Conservation (phyloP, 2,797 vertebrate species). For the Nyctalus aviator region DNA sequence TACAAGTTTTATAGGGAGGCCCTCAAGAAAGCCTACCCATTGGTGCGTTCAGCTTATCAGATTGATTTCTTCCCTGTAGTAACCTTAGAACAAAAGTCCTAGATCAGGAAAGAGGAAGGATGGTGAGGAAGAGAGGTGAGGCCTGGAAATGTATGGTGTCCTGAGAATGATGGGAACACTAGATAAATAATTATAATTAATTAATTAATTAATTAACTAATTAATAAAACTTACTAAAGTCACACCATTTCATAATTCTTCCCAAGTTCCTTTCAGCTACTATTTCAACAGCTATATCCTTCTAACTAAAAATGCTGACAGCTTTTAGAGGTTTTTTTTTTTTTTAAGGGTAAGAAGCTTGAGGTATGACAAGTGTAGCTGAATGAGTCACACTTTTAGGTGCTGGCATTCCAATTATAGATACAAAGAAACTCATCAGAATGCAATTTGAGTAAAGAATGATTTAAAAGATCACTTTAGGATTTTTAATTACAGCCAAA, state of each 20-base stretch:
- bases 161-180: neutral
- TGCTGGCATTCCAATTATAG: constrained; percentile 24
- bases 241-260: neutral
- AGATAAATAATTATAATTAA: neutral
- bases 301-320: neutral
- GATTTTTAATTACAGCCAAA: constrained; percentile 68
- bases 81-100: neutral
- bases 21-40: neutral
- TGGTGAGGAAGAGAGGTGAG: neutral
- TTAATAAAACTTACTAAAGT: neutral
- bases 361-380: neutral
- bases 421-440: constrained; percentile 39
- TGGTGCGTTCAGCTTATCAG: neutral
- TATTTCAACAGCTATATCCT: neutral
- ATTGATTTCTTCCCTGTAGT: neutral
- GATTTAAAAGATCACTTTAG: constrained; percentile 59
- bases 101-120: neutral
- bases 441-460: constrained; percentile 48
- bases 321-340: neutral
- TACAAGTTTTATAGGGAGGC: neutral
- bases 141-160: neutral
- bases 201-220: no score
- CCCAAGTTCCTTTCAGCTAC: neutral
- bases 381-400: constrained; percentile 1
- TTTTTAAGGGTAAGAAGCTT: neutral